These are phyloP conservation scores for Denticeps clupeoides DNA, from an alignment of 2,797 vertebrate genomes.

Conservation along the genomic window DNA sequence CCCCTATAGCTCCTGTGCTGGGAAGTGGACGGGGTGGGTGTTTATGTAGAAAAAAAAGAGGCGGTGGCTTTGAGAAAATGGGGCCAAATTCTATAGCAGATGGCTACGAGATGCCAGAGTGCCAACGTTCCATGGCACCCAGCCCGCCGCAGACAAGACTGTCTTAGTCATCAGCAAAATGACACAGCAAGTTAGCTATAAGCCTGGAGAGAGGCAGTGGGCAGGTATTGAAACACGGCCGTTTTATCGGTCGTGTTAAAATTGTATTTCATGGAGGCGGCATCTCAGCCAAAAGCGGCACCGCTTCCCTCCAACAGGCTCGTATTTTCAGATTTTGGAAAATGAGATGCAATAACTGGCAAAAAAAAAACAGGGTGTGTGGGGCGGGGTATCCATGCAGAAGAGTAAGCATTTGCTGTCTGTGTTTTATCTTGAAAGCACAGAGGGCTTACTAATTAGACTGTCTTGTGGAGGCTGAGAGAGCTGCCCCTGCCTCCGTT, in stretches of 20 bases:
- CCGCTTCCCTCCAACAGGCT: too few relatives aligned
- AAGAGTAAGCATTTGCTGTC: constrained; percentile 16
- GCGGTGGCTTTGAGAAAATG: too few relatives aligned
- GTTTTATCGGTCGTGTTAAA: too few relatives aligned
- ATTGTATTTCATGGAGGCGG: too few relatives aligned
- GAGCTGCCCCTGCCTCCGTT: constrained; percentile 17
- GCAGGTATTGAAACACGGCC: too few relatives aligned
- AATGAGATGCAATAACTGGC: too few relatives aligned
- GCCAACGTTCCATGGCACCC: constrained; percentile 9
- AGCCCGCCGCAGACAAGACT: neutral
- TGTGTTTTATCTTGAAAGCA: constrained; percentile 25
- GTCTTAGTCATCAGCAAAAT: constrained; percentile 5
- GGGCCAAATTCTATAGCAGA: constrained; percentile 14
- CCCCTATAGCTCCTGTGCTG: too few relatives aligned
- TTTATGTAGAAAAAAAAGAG: too few relatives aligned
- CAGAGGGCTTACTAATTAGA: constrained; percentile 33
- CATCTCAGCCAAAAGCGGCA: too few relatives aligned
- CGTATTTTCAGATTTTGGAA: too few relatives aligned
- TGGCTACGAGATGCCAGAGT: constrained; percentile 6
- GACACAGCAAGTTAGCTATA: constrained; percentile 12
- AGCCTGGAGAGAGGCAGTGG: constrained; percentile 4
- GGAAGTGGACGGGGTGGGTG: too few relatives aligned
- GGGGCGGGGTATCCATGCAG: constrained; percentile 5
- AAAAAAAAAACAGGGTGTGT: neutral
- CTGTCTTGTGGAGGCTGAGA: constrained; percentile 20